Conservation (phyloP, 2,797 vertebrate species). For the Microctenopoma lineatum region DNA sequence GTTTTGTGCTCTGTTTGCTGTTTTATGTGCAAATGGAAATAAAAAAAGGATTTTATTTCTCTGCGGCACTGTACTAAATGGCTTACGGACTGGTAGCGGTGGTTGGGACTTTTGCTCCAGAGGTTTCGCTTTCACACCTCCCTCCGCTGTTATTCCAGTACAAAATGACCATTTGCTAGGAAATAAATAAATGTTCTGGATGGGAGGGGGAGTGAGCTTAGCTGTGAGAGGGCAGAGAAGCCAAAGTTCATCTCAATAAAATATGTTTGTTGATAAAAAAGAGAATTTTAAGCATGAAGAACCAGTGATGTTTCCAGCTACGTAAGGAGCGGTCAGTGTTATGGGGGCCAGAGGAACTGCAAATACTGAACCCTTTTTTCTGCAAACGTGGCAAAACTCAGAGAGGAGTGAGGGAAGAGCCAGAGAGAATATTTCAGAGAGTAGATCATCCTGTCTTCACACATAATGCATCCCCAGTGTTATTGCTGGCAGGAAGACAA, state of each 20-base stretch:
- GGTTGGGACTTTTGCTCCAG: too few relatives aligned
- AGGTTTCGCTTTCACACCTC: too few relatives aligned
- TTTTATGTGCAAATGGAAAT: too few relatives aligned
- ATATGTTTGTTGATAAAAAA: slow-evolving; percentile 19
- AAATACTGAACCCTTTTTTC: slow-evolving; percentile 27
- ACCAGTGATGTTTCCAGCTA: slow-evolving; percentile 18
- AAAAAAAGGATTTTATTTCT: too few relatives aligned
- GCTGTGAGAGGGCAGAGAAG: too few relatives aligned
- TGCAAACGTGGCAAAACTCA: slow-evolving; percentile 62
- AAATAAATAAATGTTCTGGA: too few relatives aligned
- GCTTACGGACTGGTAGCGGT: too few relatives aligned
- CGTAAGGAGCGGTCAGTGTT: slow-evolving; percentile 16
- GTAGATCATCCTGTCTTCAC: slow-evolving; percentile 55
- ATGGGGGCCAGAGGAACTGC: slow-evolving; percentile 36
- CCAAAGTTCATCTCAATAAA: neutral
- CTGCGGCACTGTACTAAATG: too few relatives aligned
- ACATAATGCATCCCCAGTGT: slow-evolving; percentile 60
- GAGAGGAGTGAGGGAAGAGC: slow-evolving; percentile 2
- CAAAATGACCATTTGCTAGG: too few relatives aligned
- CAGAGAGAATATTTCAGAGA: slow-evolving; percentile 51
- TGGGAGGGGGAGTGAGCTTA: too few relatives aligned
- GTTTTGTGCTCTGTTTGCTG: too few relatives aligned
- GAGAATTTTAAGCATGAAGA: slow-evolving; percentile 13
- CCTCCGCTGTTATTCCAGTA: too few relatives aligned
- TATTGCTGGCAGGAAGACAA: slow-evolving; percentile 50